Evolutionary conservation across 53 echinoderm and acorn worm species (phyloP).

Genomic region (Luidia sarsii): DNA sequence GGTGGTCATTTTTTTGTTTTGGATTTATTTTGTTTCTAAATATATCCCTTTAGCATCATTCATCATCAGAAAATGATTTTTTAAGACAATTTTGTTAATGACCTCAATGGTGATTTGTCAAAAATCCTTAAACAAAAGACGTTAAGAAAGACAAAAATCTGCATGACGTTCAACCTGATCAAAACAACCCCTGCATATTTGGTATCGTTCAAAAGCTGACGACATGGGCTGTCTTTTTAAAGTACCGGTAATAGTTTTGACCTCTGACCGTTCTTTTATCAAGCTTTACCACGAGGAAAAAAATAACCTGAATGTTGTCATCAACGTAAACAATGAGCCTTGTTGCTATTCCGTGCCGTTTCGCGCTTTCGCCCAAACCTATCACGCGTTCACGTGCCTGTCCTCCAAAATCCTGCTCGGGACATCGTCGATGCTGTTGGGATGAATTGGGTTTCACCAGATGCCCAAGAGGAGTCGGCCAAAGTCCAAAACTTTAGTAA

Average conservation of each 20-base stretch:
- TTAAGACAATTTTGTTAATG: background rate
- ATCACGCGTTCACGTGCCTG: background rate
- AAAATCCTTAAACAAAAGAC: background rate
- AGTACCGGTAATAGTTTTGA: too few species aligned
- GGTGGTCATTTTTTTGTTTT: background rate
- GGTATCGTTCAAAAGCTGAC: slow-evolving; percentile 2
- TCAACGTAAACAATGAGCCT: background rate
- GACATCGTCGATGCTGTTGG: background rate
- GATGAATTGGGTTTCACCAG: slow-evolving; percentile 12
- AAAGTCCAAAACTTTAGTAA: slow-evolving; percentile 13
- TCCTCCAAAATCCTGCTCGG: background rate
- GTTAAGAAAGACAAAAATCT: background rate
- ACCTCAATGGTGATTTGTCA: background rate
- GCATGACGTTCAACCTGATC: background rate
- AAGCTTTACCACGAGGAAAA: too few species aligned
- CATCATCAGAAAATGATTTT: background rate
- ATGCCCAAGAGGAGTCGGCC: slow-evolving; percentile 7
- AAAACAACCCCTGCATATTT: background rate
- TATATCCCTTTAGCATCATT: background rate
- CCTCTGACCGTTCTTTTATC: background rate
- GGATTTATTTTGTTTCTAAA: background rate
- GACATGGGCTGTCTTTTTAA: background rate
- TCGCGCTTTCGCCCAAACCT: background rate
- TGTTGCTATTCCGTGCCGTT: slow-evolving; percentile 4
- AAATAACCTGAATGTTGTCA: background rate